Conservation (phyloP, 1,140 invertebrate species). For the Eueides isabella region DNA sequence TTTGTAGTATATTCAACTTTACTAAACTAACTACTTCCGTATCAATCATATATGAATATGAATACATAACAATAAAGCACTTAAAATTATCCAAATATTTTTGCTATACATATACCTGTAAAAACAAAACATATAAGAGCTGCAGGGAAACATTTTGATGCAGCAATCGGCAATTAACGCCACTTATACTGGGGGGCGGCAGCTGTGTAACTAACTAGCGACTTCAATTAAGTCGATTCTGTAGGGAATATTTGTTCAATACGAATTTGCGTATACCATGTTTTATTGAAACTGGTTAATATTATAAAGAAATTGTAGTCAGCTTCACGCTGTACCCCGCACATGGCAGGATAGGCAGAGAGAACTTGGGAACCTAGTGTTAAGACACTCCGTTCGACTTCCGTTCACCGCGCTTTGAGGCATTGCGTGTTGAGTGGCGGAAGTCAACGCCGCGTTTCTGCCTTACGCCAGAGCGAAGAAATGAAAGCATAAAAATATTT, state of each 20-base stretch:
- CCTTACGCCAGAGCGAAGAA: no score
- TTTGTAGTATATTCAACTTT: no score
- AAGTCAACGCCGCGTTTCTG: no score
- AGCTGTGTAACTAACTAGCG: constrained; percentile 44
- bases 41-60: neutral
- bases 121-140: neutral
- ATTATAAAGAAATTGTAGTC: no score
- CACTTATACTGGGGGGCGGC: constrained; percentile 48
- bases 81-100: neutral
- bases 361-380: no score
- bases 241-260: neutral
- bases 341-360: no score
- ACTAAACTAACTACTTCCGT: no score
- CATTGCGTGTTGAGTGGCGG: no score
- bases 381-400: no score
- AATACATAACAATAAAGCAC: neutral
- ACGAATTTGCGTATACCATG: neutral
- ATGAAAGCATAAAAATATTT: no score
- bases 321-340: no score
- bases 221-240: constrained; percentile 32
- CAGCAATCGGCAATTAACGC: constrained; percentile 40
- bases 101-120: neutral
- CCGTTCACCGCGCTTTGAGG: no score
- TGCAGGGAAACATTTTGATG: constrained; percentile 11
- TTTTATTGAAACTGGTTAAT: neutral